Evolutionary conservation across 64 coral and sea anemone genomes (phyloP).

Genomic region (Montipora cactus): DNA sequence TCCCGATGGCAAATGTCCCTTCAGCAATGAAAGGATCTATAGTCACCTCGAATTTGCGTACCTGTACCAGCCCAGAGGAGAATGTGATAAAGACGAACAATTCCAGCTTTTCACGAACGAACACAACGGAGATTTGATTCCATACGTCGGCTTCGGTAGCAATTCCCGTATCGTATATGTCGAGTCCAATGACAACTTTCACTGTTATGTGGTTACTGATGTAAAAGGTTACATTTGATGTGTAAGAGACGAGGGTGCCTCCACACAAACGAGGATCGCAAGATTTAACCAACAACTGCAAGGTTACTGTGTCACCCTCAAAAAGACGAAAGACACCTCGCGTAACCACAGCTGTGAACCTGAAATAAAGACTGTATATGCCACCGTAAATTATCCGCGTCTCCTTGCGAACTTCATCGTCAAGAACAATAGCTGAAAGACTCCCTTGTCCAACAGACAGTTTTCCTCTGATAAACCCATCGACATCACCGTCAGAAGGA

Average conservation of each 20-base stretch:
- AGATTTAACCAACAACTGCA: constrained; percentile 84
- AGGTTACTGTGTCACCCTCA: constrained; percentile 64
- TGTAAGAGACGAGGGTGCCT: constrained; percentile 89
- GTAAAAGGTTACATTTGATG: constrained; percentile 81
- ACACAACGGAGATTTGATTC: constrained; percentile 89
- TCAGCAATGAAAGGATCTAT: constrained; percentile 69
- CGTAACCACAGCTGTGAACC: constrained; percentile 83
- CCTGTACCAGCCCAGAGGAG: constrained; percentile 70
- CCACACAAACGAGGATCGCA: constrained; percentile 85
- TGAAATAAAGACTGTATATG: constrained; percentile 81
- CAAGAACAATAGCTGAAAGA: constrained; percentile 71
- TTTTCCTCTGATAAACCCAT: constrained; percentile 64
- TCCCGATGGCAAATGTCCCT: constrained; percentile 86
- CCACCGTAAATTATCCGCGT: constrained; percentile 83
- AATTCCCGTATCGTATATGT: constrained; percentile 86
- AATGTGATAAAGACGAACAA: constrained; percentile 73
- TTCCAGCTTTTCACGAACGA: constrained; percentile 60
- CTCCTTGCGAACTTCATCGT: constrained; percentile 76
- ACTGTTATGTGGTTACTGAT: constrained; percentile 86
- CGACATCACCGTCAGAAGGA: constrained; percentile 41
- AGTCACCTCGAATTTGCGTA: constrained; percentile 57
- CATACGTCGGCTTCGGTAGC: constrained; percentile 73
- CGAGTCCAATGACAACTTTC: constrained; percentile 80
- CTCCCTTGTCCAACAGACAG: constrained; percentile 43
- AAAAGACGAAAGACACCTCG: constrained; percentile 71